phyloP scores from a whole-genome alignment of 2,113 vertebrate species.

The Strigops habroptila region DNA sequence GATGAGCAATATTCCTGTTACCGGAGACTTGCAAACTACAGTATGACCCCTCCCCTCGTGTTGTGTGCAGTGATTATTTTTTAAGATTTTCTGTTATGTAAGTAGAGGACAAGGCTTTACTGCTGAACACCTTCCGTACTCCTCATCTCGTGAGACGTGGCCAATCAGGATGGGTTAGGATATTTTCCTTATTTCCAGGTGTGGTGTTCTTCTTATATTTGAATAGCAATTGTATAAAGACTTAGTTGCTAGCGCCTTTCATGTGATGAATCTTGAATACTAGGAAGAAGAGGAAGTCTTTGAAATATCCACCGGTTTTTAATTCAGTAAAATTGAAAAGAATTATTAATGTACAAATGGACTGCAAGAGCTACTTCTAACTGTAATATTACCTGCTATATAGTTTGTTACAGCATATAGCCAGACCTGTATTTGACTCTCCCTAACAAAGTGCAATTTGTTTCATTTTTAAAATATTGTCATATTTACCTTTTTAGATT shows the following conservation, averaged over 20 bases:
- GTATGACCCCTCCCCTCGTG: slow-evolving; percentile 69
- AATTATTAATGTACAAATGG: slow-evolving; percentile 61
- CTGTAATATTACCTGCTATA: slow-evolving; percentile 62
- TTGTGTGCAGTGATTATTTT: slow-evolving; percentile 82
- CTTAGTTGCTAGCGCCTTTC: slow-evolving; percentile 66
- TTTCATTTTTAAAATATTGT: slow-evolving; percentile 61
- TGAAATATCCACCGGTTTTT: slow-evolving; percentile 59
- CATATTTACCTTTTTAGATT: slow-evolving; percentile 71
- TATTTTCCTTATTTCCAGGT: slow-evolving; percentile 64
- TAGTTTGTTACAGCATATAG: slow-evolving; percentile 68
- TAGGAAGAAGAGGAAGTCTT: slow-evolving; percentile 49
- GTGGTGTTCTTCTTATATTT: slow-evolving; percentile 74
- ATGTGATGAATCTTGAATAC: slow-evolving; percentile 45
- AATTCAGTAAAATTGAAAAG: slow-evolving; percentile 53
- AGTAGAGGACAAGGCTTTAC: slow-evolving; percentile 74
- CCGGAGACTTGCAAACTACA: slow-evolving; percentile 36
- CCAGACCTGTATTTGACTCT: slow-evolving; percentile 60
- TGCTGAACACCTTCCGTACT: slow-evolving; percentile 57
- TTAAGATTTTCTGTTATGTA: slow-evolving; percentile 74
- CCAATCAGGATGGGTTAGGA: slow-evolving; percentile 60
- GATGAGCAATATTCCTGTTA: slow-evolving; percentile 38
- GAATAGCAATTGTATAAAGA: slow-evolving; percentile 68
- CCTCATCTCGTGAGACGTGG: slow-evolving; percentile 71
- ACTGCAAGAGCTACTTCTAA: slow-evolving; percentile 69
- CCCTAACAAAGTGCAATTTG: slow-evolving; percentile 69